phyloP scores from a whole-genome alignment of 2,113 vertebrate genomes.

The Phocoena phocoena region DNA sequence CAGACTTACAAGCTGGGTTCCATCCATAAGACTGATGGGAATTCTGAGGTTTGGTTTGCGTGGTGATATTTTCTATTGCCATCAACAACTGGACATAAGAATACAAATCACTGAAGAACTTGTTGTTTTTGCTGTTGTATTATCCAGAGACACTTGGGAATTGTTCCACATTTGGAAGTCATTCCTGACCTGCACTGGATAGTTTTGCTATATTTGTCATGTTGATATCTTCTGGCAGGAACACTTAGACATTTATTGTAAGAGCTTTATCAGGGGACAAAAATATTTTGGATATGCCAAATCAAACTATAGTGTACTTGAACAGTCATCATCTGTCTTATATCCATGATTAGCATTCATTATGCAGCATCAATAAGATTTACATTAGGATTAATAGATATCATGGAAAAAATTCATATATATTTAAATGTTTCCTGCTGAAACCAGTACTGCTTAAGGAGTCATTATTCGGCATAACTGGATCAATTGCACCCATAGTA shows the following conservation, averaged over 20 bases:
- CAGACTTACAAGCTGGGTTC: conserved; percentile 69
- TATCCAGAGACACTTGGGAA: background rate
- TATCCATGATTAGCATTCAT: conserved; percentile 22
- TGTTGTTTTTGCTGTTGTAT: background rate
- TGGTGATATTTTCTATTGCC: conserved; percentile 10
- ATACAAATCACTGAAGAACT: background rate
- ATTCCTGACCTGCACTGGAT: background rate
- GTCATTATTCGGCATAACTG: background rate
- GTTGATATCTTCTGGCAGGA: conserved; percentile 46
- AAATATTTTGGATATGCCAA: conserved; percentile 64
- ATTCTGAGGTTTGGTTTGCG: conserved; percentile 23
- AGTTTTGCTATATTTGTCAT: conserved; percentile 19
- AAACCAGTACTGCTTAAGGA: background rate
- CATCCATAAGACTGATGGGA: conserved; percentile 59
- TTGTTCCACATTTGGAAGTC: background rate
- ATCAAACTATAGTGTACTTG: conserved; percentile 53
- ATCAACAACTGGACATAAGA: background rate
- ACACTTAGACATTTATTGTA: conserved; percentile 36
- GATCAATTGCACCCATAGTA: background rate
- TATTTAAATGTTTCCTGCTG: background rate
- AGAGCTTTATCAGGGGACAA: conserved; percentile 47
- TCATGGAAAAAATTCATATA: background rate
- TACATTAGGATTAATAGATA: conserved; percentile 3
- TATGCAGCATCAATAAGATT: background rate
- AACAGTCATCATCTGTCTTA: conserved; percentile 26